phyloP scores from a whole-genome alignment of 92 coral and sea anemone genomes.

The Epizoanthus stellaris region DNA sequence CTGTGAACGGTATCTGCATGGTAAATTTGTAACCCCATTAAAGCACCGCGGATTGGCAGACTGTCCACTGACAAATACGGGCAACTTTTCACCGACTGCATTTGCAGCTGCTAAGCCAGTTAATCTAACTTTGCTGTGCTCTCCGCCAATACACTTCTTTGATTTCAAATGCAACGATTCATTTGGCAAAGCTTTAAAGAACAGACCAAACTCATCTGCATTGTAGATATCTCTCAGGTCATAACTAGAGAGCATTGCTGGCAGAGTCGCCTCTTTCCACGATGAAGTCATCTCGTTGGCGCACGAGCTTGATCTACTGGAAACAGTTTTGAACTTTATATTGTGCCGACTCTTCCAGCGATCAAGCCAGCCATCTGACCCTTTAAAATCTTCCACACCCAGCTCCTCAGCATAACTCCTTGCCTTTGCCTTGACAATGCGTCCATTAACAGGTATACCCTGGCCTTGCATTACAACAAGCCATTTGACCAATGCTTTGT shows the following conservation, averaged over 20 bases:
- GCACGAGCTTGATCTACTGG: conserved; percentile 20
- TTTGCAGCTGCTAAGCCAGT: conserved; percentile 29
- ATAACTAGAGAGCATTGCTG: conserved; percentile 28
- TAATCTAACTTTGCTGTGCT: background rate
- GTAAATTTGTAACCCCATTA: conserved; percentile 22
- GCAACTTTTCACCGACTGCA: conserved; percentile 20
- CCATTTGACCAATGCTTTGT: conserved; percentile 36
- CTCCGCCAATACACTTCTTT: background rate
- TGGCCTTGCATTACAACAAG: conserved; percentile 16
- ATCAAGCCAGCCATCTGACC: conserved; percentile 41
- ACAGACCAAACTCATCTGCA: conserved; percentile 54
- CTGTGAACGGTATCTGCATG: conserved; percentile 38
- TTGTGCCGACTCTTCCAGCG: conserved; percentile 56
- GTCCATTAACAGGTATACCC: conserved; percentile 2
- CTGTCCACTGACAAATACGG: conserved; percentile 40
- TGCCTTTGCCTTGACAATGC: conserved; percentile 15
- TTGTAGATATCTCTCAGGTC: conserved; percentile 26
- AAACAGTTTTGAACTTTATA: conserved; percentile 21
- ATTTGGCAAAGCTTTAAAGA: conserved; percentile 49
- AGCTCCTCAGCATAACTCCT: background rate
- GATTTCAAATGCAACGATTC: conserved; percentile 47
- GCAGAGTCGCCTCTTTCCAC: conserved; percentile 29
- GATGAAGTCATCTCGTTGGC: conserved; percentile 29
- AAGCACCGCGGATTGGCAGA: conserved; percentile 26
- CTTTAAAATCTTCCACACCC: conserved; percentile 6